These are phyloP conservation scores for Polyergus mexicanus DNA, from an alignment of 1,140 invertebrate genomes.

Conservation along the genomic window DNA sequence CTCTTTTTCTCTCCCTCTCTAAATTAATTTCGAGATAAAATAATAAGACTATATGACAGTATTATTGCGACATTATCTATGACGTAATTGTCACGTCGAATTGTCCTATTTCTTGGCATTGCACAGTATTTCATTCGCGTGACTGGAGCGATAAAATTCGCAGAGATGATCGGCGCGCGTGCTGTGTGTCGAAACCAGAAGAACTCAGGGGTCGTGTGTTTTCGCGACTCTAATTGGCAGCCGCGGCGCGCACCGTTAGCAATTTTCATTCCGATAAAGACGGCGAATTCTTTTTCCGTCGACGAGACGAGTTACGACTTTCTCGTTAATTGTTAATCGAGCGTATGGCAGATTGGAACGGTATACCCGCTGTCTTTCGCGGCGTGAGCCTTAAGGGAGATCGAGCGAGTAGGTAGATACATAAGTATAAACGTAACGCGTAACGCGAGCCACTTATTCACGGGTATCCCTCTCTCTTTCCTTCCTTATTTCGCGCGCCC, in stretches of 20 bases:
- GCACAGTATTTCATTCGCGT: not conserved
- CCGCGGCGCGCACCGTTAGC: conserved; percentile 81
- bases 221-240: conserved; percentile 83
- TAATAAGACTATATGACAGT: not conserved
- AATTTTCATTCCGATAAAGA: conserved; percentile 85
- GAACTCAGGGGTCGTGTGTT: conserved; percentile 84
- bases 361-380: conserved; percentile 51
- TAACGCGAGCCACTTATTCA: conserved; percentile 65
- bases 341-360: conserved; percentile 64
- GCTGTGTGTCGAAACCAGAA: conserved; percentile 65
- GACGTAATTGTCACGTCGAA: not conserved
- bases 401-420: conserved; percentile 18
- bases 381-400: conserved; percentile 34
- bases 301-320: conserved; percentile 82
- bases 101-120: not conserved
- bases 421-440: conserved; percentile 65
- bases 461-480: conserved; percentile 7
- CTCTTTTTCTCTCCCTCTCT: too few species aligned
- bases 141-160: conserved; percentile 63
- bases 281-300: conserved; percentile 74
- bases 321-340: conserved; percentile 85
- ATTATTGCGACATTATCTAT: not conserved
- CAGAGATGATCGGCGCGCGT: conserved; percentile 34
- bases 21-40: not conserved
- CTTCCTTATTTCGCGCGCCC: not conserved